Evolutionary conservation across 2,888 invertebrate species (phyloP).

Genomic region (Apamea monoglypha): DNA sequence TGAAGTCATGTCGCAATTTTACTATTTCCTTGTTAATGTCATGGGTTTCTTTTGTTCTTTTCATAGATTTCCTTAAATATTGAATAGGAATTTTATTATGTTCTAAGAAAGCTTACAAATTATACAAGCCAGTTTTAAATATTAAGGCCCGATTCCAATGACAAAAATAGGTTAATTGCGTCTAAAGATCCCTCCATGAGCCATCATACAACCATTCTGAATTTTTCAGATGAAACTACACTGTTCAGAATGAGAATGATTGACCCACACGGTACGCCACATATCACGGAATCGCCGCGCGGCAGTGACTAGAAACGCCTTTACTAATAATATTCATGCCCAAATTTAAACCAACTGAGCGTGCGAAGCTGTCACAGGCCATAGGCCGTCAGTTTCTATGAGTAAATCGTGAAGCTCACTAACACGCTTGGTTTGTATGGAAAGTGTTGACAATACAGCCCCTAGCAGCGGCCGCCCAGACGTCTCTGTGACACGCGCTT

Average conservation of each 20-base stretch:
- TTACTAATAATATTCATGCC: background rate
- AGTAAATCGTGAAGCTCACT: background rate
- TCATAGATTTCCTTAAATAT: constrained; percentile 75
- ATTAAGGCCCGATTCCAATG: background rate
- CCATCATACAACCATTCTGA: background rate
- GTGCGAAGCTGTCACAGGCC: no score
- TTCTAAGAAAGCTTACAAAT: background rate
- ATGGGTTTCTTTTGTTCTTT: constrained; percentile 72
- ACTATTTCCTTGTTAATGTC: constrained; percentile 79
- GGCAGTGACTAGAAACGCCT: background rate
- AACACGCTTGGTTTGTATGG: background rate
- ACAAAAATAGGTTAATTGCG: background rate
- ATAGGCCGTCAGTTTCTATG: background rate
- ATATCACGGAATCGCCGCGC: background rate
- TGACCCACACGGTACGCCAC: background rate
- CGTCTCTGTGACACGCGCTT: background rate
- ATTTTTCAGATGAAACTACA: background rate
- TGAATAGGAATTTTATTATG: background rate
- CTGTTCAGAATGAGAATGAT: background rate
- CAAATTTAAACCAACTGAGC: background rate
- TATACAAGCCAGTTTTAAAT: background rate
- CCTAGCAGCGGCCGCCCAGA: background rate
- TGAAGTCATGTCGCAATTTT: constrained; percentile 78
- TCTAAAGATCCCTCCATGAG: background rate
- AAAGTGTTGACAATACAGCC: background rate